phyloP scores from a whole-genome alignment of 2,113 vertebrate genomes.

The Theristicus caerulescens region DNA sequence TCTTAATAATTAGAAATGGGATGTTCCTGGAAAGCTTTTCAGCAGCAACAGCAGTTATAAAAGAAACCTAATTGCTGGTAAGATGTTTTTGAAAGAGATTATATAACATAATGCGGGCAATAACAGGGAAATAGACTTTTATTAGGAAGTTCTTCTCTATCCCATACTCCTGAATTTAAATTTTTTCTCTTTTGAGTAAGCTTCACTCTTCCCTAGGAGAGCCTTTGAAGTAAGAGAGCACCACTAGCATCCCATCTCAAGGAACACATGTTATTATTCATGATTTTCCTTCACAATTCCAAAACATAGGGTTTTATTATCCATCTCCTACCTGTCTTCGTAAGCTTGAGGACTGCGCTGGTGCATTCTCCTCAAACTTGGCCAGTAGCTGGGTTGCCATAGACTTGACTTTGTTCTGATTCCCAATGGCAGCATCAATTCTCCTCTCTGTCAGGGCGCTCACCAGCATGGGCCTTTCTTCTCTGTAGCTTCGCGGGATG shows the following conservation, averaged over 20 bases:
- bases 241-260: neutral
- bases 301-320: neutral
- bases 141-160: neutral
- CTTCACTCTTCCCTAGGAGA: neutral
- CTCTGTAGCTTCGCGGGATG: slow-evolving; percentile 67
- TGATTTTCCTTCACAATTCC: neutral
- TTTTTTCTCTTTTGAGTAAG: neutral
- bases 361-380: slow-evolving; percentile 95
- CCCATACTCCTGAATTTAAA: neutral
- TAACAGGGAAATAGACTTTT: neutral
- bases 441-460: slow-evolving; percentile 80
- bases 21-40: neutral
- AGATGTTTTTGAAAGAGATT: neutral
- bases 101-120: neutral
- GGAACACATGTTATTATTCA: neutral
- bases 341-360: slow-evolving; percentile 78
- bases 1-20: neutral
- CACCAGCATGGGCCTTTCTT: slow-evolving; percentile 77
- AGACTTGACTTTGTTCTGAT: slow-evolving; percentile 96
- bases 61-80: neutral
- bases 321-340: slow-evolving; percentile 85
- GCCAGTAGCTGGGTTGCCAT: slow-evolving; percentile 96
- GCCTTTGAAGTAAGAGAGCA: neutral
- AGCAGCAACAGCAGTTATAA: neutral
- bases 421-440: slow-evolving; percentile 79